Conservation (phyloP, 2,113 vertebrate species). For the Trematomus loennbergii region DNA sequence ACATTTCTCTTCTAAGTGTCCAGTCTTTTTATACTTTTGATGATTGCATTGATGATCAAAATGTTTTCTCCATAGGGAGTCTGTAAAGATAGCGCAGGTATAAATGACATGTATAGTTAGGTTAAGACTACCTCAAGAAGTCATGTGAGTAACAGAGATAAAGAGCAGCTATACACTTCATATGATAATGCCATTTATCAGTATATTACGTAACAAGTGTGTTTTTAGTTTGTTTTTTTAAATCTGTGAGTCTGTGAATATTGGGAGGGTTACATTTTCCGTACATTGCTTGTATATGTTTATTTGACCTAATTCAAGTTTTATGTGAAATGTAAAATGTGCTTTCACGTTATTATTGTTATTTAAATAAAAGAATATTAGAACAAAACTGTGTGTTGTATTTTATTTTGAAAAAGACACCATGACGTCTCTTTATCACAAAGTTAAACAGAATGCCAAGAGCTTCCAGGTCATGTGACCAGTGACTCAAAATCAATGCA, state of each 20-base stretch:
- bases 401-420: slow-evolving; percentile 6
- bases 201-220: not conserved
- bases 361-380: slow-evolving; percentile 28
- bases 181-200: slow-evolving; percentile 6
- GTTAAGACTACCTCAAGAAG: slow-evolving; percentile 39
- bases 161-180: slow-evolving; percentile 41
- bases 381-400: slow-evolving; percentile 8
- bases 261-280: slow-evolving; percentile 2
- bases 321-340: slow-evolving; percentile 4
- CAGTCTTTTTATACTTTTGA: slow-evolving; percentile 45
- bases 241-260: not conserved
- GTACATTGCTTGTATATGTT: slow-evolving; percentile 5
- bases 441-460: too few species aligned
- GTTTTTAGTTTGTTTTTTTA: not conserved
- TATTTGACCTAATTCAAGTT: slow-evolving; percentile 1
- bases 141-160: not conserved
- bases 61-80: not conserved
- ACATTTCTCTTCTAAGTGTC: not conserved
- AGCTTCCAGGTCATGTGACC: too few species aligned
- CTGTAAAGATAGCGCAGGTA: not conserved
- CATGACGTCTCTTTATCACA: too few species aligned
- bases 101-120: slow-evolving; percentile 6
- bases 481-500: too few species aligned
- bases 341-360: slow-evolving; percentile 18
- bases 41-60: not conserved